Conservation (phyloP, 2,113 vertebrate genomes). For the Lycocorax pyrrhopterus region DNA sequence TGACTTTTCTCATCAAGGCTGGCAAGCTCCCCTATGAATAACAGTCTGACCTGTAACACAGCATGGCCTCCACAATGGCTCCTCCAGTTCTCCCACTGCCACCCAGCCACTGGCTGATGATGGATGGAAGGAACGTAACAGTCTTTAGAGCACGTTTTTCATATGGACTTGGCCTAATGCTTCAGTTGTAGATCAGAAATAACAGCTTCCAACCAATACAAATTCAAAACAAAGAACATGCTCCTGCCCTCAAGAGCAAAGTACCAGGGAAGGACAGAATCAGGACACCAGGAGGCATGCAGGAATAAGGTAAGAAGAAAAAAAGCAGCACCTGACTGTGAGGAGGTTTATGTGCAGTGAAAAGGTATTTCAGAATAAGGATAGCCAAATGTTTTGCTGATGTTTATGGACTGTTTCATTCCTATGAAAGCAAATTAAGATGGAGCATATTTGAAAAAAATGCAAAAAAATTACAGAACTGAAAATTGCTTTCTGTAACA, state of each 20-base stretch:
- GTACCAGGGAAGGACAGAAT: not conserved
- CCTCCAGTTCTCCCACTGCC: not conserved
- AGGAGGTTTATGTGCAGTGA: not conserved
- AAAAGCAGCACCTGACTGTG: not conserved
- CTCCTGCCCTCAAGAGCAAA: not conserved
- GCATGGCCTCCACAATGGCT: not conserved
- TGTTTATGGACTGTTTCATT: not conserved
- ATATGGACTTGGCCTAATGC: not conserved
- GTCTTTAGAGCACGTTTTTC: not conserved
- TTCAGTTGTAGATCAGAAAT: not conserved
- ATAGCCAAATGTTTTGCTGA: not conserved
- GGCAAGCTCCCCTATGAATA: not conserved
- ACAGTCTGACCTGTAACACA: not conserved
- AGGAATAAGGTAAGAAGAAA: not conserved
- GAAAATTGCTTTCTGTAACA: not conserved
- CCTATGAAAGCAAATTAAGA: not conserved
- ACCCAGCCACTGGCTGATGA: not conserved
- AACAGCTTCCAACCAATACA: not conserved
- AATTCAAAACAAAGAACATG: not conserved
- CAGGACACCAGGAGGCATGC: not conserved
- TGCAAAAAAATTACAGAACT: not conserved
- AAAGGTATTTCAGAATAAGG: not conserved
- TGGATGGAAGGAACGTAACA: not conserved
- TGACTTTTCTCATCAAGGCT: not conserved
- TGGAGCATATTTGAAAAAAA: not conserved